Evolutionary conservation across 2,888 invertebrate genomes (phyloP), one percentile per base, ranked within the genome.

Genomic region (Yponomeuta cagnagella): DNA sequence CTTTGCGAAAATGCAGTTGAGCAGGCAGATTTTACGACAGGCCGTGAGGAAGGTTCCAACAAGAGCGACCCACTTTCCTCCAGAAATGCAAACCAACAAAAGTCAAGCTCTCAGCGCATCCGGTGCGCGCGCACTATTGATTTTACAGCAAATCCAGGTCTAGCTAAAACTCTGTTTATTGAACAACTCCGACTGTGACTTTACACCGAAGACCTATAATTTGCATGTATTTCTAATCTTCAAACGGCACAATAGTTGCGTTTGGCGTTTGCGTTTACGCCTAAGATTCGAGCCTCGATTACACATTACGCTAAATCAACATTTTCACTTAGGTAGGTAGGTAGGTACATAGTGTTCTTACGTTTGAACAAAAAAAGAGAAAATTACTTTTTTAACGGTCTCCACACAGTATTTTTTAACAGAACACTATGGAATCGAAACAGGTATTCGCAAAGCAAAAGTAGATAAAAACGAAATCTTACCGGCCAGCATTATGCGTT

Each of bases 91-190:
- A 43, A 43, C 43, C 52, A 52, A 52, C 10, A 52, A 52, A 52
- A 12, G 10, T 4, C 1, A 5, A 15, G 15, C 52, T 52, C 52
- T 15, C 5, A 52, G 52, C 52, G 52, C 1, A 52, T 52, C 72
- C 77, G 80, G 74, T 88, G 89, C 89, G 89, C 89, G 85, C 81
- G 82, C 84, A 83, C 79, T 89, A 89, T 89, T 81, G 89, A 89
- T 89, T 89, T 89, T 88, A 79, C 80, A 71, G 72, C 65, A 64
- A 31, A 2, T 52, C 15, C 52, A 10, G 52, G 15, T 15, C 52
- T 15, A 52, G 52, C 52, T 52, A 52, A 12, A 5, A 10, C 52
- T 5, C 15, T 52, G 52, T 52, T 12, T 52, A 52, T 15, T 12
- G 52, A 15, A 52, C 52, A 52, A 12, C 52, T 5, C 4, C 12